Percentiles rank a stretch among this genome's conserved stretches.
These are phyloP conservation scores for Xanthorhoe spadicearia DNA, from an alignment of 2,888 invertebrate genomes.

Conservation along the genomic window DNA sequence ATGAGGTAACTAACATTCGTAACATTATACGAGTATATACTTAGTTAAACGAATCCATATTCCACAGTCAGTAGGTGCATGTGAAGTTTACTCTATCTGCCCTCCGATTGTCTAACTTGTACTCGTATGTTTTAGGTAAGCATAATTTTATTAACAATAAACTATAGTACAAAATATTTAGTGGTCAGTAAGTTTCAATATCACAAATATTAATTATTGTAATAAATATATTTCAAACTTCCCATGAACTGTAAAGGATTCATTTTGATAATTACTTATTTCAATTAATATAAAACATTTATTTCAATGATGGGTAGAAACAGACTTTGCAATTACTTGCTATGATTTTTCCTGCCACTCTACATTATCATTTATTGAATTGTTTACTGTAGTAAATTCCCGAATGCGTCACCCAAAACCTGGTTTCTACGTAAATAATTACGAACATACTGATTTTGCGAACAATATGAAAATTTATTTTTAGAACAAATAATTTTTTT, in stretches of 20 bases:
- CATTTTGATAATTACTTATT: not conserved
- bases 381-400: not conserved
- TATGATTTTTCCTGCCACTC: not conserved
- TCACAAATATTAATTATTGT: too few relatives aligned
- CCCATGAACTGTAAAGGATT: not conserved
- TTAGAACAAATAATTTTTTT: too few relatives aligned
- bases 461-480: not conserved
- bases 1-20: constrained; percentile 1
- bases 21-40: not conserved
- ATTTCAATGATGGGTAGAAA: not conserved
- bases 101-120: too few relatives aligned
- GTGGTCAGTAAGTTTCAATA: too few relatives aligned
- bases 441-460: not conserved
- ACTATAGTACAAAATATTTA: too few relatives aligned
- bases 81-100: too few relatives aligned
- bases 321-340: not conserved
- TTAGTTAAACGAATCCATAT: too few relatives aligned
- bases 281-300: too few relatives aligned
- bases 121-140: too few relatives aligned
- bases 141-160: too few relatives aligned
- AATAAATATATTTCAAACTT: not conserved
- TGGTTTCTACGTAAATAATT: constrained; percentile 19
- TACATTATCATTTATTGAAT: not conserved
- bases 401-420: not conserved
- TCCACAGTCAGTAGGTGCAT: too few relatives aligned